These are phyloP conservation scores for Drosophila cardini DNA, from an alignment of 1,140 invertebrate genomes.

Conservation along the genomic window DNA sequence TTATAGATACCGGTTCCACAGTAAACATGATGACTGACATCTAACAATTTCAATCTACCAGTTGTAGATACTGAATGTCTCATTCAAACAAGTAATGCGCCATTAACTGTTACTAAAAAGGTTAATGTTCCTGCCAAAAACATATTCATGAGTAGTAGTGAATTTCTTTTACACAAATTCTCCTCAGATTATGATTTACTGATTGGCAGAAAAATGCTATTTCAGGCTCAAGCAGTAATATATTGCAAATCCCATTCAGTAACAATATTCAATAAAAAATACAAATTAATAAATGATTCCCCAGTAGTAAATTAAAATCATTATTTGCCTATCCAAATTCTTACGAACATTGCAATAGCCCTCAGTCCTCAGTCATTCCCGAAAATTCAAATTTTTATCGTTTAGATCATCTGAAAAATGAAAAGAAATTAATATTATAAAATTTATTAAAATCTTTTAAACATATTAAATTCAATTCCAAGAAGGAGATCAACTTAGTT, in stretches of 20 bases:
- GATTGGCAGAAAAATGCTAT: constrained; percentile 1
- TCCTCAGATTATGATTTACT: not conserved
- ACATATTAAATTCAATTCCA: too few species aligned
- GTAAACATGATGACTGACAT: too few species aligned
- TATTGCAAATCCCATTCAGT: not conserved
- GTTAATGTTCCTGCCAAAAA: not conserved
- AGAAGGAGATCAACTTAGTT: too few species aligned
- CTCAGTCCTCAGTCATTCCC: not conserved
- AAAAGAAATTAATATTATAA: not conserved
- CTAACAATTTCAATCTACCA: too few species aligned
- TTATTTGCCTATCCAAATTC: too few species aligned
- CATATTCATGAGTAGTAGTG: not conserved
- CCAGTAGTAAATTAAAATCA: too few species aligned
- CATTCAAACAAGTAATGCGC: not conserved
- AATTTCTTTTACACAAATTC: not conserved
- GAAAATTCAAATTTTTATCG: not conserved
- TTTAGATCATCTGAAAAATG: not conserved
- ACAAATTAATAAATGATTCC: not conserved
- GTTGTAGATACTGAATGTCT: too few species aligned
- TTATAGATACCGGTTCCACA: not conserved
- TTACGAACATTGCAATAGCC: not conserved
- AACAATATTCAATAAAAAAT: not conserved
- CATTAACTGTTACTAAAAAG: not conserved
- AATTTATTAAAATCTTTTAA: too few species aligned
- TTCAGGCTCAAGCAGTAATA: not conserved